phyloP scores from a whole-genome alignment of 2,888 invertebrate species.

The Calameuta idolon region DNA sequence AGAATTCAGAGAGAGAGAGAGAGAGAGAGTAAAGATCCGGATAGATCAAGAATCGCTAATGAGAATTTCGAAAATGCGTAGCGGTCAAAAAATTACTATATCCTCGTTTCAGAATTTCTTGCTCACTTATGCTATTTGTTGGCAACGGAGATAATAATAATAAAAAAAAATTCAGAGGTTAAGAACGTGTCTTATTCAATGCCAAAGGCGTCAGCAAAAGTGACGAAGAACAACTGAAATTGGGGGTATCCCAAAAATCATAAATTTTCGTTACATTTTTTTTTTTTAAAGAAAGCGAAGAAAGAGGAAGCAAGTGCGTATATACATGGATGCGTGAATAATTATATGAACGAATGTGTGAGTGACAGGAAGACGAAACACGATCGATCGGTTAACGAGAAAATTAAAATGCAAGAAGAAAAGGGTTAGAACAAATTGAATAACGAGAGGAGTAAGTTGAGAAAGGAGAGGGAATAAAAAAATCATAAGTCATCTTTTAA shows the following conservation, averaged over 20 bases:
- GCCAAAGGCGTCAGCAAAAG: background rate
- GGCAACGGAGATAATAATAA: background rate
- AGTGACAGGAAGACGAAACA: background rate
- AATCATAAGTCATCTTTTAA: slow-evolving; percentile 33
- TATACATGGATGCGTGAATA: background rate
- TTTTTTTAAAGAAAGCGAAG: slow-evolving; percentile 32
- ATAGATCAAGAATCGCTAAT: background rate
- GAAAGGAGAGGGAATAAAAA: slow-evolving; percentile 29
- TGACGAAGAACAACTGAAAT: background rate
- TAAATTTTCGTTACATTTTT: background rate
- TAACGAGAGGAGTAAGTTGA: slow-evolving; percentile 28
- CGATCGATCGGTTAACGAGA: background rate
- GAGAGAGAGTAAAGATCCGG: background rate
- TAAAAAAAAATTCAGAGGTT: background rate
- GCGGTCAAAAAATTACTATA: background rate
- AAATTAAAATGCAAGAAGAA: too few relatives aligned
- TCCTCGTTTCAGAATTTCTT: background rate
- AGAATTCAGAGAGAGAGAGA: background rate
- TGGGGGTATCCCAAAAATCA: background rate
- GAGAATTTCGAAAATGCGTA: background rate
- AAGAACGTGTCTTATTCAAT: background rate
- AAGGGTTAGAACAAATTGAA: slow-evolving; percentile 12
- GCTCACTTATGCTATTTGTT: background rate
- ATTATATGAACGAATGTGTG: background rate
- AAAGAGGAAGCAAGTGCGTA: background rate